Percentiles rank a stretch among this genome's conserved stretches.
Evolutionary conservation across 2,888 invertebrate species (phyloP).

Genomic region (Ryuthela nishihirai): DNA sequence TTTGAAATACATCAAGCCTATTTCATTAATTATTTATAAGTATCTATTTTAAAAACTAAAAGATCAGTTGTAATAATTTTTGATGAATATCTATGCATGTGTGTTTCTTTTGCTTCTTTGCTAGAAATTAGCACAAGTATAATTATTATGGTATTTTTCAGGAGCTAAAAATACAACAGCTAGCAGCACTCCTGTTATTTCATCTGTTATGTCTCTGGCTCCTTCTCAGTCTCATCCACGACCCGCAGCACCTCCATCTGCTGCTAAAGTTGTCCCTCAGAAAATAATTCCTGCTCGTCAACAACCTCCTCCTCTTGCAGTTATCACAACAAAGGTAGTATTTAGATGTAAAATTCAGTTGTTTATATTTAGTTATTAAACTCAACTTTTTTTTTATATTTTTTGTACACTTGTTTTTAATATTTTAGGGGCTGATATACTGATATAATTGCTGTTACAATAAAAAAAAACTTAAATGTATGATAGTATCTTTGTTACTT

Average conservation of each 20-base stretch:
- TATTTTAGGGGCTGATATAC: neutral
- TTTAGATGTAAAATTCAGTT: neutral
- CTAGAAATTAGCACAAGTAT: neutral
- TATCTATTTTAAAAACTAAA: neutral
- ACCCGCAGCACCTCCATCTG: neutral
- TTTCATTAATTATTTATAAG: too few species aligned
- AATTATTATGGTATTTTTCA: neutral
- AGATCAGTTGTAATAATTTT: neutral
- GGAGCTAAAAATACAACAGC: slow-evolving; percentile 15
- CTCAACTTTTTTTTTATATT: neutral
- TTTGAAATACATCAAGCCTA: too few species aligned
- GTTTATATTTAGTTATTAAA: neutral
- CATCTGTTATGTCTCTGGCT: slow-evolving; percentile 51
- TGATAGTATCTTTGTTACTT: too few species aligned
- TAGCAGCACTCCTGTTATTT: slow-evolving; percentile 48
- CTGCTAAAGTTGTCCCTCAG: slow-evolving; percentile 10
- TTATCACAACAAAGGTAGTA: slow-evolving; percentile 19
- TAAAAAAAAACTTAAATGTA: too few species aligned
- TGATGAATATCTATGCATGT: neutral
- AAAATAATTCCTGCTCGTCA: slow-evolving; percentile 11
- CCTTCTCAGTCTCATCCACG: slow-evolving; percentile 28
- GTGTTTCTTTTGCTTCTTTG: neutral
- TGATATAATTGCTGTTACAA: neutral
- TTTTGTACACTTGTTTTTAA: neutral
- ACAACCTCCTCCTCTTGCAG: slow-evolving; percentile 7